Evolutionary conservation across 1,140 invertebrate genomes (phyloP), one percentile per base, ranked within the genome.

Genomic region (Brachionus plicatilis): DNA sequence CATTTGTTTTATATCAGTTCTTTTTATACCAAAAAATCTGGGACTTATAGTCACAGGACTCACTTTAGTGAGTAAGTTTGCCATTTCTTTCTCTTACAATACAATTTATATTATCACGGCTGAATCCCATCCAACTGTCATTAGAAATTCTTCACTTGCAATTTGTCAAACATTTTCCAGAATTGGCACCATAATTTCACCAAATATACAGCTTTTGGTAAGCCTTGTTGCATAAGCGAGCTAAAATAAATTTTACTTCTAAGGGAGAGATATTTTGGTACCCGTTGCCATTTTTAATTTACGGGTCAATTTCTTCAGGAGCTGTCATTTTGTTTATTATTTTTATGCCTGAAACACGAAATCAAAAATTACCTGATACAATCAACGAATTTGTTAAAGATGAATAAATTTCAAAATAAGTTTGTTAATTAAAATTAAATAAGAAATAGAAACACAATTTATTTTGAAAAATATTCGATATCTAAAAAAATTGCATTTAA

Each of bases 261-360:
- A 85, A 47, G 43, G 53, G 70, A 11, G 70, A 60, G 8, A 83
- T 84, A 43, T 84, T 37, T 82, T 85, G 86, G 86, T 70, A 76
- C n/a, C 68, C 60, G 7, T 9, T 60, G 14, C 76, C 76, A 17
- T 68, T 76, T 27, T 85, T 86, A 86, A 85, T 70, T n/a, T 86
- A 86, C 9, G 85, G 85, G 12, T 85, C 78, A 2, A 37, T 87
- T 9, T 86, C 86, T 43, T 84, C 82, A 8, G 37, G 85, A 29
- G 14, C 86, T 2, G 85, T 84, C 3, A 70, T 83, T 17, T 11
- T 86, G 3, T 65, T 86, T 14, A 17, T 85, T 12, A 50, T 82
- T 17, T 65, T 86, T 37, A 65, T 87, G 66, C 87, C 87, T 17
- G 87, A 87, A 80, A 86, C 87, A 24, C 85, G 80, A 56, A 85